Base-by-base conservation (phyloP, 2,888 invertebrate species). In the Polietes domitor region DNA sequence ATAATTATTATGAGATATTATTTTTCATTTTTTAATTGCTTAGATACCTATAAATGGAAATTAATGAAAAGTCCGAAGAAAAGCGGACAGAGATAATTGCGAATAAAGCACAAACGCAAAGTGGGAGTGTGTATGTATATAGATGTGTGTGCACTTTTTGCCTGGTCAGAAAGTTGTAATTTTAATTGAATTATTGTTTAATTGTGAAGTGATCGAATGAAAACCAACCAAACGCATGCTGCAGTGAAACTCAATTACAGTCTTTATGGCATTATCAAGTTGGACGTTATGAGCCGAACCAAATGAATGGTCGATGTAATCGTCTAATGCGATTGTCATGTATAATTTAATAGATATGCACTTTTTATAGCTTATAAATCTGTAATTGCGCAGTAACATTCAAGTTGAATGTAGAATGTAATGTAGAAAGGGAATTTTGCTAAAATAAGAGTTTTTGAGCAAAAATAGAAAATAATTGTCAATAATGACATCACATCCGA, bases 21-120 rank as follows among this genome's bases (percentile, higher is more conserved):
- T 58, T 24, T 4, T 26, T 24, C 24, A 26, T 24, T 58, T 58
- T 58, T 58, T 58, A 58, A 58, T 58, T 58, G 58, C 58, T 58
- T 26, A 58, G 58, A 58, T 58, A 58, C 26, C 26, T 58, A 58
- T 58, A 58, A 58, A 26, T 58, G 24, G 58, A 58, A 58, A 58
- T 58, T 58, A 58, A 58, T 26, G 15, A 15, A 26, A 58, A 58
- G 26, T 58, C 15, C 26, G 12, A 15, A 15, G 58, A 0, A 58
- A 58, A 58, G 15, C 15, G 58, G 58, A 58, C 24, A 26, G 58
- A 58, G 58, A 26, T 58, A 58, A 58, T 58, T 58, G 58, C 58
- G 24, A 58, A 58, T 26, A 21, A 24, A 21, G 19, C 53, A 19
- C 21, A 24, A 19, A 9, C 37, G 7, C 32, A 32, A 41, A 41